Conservation (phyloP, 2,888 invertebrate genomes). For the Tuta absoluta region DNA sequence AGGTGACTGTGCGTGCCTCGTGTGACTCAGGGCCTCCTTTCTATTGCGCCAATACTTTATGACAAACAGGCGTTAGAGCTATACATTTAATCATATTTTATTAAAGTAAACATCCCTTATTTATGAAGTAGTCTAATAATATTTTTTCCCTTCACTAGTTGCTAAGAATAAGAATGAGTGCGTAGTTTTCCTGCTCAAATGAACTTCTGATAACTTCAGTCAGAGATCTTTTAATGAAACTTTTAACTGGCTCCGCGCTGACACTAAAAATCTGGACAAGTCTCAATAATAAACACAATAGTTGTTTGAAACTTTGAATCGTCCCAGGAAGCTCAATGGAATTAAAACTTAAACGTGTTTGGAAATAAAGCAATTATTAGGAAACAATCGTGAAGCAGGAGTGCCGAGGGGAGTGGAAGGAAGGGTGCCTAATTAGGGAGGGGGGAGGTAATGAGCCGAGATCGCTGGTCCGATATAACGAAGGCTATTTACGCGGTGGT, state of each 20-base stretch:
- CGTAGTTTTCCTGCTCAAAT: not conserved
- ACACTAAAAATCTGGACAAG: not conserved
- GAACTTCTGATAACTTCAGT: slow-evolving; percentile 24
- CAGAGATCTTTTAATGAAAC: slow-evolving; percentile 14
- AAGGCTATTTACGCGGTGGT: slow-evolving; percentile 78
- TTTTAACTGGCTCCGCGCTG: slow-evolving; percentile 1
- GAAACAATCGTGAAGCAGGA: slow-evolving; percentile 70
- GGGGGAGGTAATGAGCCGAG: slow-evolving; percentile 79
- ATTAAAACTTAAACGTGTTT: slow-evolving; percentile 40
- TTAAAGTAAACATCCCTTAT: not conserved
- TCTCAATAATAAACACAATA: not conserved
- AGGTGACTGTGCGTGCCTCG: too few relatives aligned
- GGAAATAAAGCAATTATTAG: slow-evolving; percentile 78
- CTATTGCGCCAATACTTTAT: too few relatives aligned
- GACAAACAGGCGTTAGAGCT: too few relatives aligned
- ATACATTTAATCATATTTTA: too few relatives aligned
- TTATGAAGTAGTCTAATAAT: not conserved
- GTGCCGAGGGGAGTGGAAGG: slow-evolving; percentile 47
- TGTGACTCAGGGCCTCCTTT: too few relatives aligned
- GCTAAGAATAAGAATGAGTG: not conserved
- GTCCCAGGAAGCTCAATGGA: not conserved
- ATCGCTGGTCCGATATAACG: slow-evolving; percentile 79
- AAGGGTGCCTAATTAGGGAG: slow-evolving; percentile 75
- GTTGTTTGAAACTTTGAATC: not conserved
- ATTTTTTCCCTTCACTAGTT: not conserved